phyloP scores from a whole-genome alignment of 2,797 vertebrate species.

The Danio jaintianensis region DNA sequence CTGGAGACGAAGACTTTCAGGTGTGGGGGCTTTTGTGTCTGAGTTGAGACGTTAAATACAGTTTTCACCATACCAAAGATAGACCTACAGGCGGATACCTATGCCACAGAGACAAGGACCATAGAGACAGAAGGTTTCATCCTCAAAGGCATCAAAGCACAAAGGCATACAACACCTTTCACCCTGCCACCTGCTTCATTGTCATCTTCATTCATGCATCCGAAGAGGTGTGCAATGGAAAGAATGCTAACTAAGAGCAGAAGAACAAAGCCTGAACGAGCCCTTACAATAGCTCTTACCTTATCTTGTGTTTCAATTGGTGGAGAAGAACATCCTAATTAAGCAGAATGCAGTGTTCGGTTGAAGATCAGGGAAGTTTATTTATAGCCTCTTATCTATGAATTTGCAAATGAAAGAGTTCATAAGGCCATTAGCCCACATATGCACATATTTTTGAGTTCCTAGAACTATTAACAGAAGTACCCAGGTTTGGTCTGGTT shows the following conservation, averaged over 20 bases:
- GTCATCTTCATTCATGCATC: conserved; percentile 27
- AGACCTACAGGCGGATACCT: conserved; percentile 21
- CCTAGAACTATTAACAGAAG: no score
- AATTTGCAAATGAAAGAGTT: conserved; percentile 47
- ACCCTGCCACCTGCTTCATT: conserved; percentile 47
- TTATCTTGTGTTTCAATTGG: conserved; percentile 28
- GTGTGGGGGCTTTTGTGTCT: conserved; percentile 51
- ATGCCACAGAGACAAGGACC: background rate
- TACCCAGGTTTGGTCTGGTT: no score
- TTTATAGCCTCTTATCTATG: conserved; percentile 39
- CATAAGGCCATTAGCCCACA: conserved; percentile 7
- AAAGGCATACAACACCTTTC: conserved; percentile 43
- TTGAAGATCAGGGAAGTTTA: conserved; percentile 5
- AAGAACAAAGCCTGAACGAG: conserved; percentile 26
- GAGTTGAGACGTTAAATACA: conserved; percentile 53
- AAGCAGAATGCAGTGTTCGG: conserved; percentile 19
- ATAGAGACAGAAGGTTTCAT: conserved; percentile 48
- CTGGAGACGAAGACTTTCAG: conserved; percentile 33
- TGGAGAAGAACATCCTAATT: background rate
- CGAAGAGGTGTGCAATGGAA: conserved; percentile 27
- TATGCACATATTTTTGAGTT: no score
- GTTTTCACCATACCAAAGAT: conserved; percentile 41
- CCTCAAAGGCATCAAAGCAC: conserved; percentile 58
- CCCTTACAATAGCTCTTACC: conserved; percentile 38
- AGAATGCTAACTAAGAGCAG: conserved; percentile 29